Evolutionary conservation across 2,797 vertebrate species (phyloP), one percentile per base, ranked within the genome.

Genomic region (Danionella dracula): DNA sequence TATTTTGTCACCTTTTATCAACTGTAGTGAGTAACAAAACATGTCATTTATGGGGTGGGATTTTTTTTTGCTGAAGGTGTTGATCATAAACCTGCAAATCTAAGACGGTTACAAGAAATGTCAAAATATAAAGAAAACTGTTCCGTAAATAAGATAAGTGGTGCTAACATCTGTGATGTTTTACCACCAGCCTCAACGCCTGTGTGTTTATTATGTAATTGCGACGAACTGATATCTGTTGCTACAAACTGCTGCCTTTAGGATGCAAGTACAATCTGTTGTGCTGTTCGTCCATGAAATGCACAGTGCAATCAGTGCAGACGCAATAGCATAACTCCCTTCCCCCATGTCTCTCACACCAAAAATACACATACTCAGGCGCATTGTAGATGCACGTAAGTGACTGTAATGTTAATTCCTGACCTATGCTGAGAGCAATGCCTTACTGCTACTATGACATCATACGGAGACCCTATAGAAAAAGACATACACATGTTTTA

Each of bases 401-500:
- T 50, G 41, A 48, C 44, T 71, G 27, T 57, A 51, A 58, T 58
- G 40, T 44, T 70, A 51, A 51, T 64, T 70, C 45, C 48, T 60
- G 48, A 32, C 49, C 41, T 31, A 20, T 71, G 69, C 62, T 60
- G 19, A 27, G n/a, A 60, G 41, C 48, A 19, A 17, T 67, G 56
- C 41, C 59, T 16, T 59, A 37, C 31, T 56, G 20, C 15, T 38
- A 38, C 44, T 15, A 60, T 71, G 62, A 55, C 41, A 44, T 68
- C 65, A 73, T 15, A 65, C 31, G 63, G n/a, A 46, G 41, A 34
- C 38, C 70, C 65, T 63, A 68, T 68, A 29, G 17, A 50, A 19
- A 49, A 40, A 29, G 46, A 37, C 21, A 40, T 16, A 44, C 41
- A 34, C 9, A 21, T 37, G n/a, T 40, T 37, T 44, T n/a, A 12